Percentiles rank a stretch among this genome's conserved stretches.
Evolutionary conservation across 23 tunicate species (phyloP).

Genomic region (Clavelina lepadiformis): DNA sequence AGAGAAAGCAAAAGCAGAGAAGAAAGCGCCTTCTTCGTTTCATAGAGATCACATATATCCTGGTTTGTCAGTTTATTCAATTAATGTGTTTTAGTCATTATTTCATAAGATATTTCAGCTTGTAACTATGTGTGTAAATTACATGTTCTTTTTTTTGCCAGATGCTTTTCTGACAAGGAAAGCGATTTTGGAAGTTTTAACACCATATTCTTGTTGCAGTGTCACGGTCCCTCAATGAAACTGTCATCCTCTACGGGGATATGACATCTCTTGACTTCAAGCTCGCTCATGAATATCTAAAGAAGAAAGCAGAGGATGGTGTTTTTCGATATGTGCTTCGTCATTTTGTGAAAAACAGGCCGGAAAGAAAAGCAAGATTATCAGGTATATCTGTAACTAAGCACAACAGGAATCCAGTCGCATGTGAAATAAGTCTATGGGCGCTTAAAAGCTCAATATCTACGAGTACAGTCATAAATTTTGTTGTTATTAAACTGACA

Average conservation of each 20-base stretch:
- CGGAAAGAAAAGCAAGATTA: conserved; percentile 48
- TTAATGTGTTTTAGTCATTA: neutral
- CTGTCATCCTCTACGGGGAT: conserved; percentile 65
- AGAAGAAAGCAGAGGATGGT: conserved; percentile 34
- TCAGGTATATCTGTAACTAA: conserved; percentile 44
- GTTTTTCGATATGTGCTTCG: conserved; percentile 53
- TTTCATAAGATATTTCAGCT: neutral
- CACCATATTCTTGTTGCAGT: too few relatives aligned
- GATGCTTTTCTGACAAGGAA: too few relatives aligned
- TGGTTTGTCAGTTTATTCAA: too few relatives aligned
- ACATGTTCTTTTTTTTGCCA: too few relatives aligned
- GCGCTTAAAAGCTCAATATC: too few relatives aligned
- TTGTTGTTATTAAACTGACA: too few relatives aligned
- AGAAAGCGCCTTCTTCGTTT: conserved; percentile 24
- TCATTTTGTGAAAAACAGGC: conserved; percentile 46
- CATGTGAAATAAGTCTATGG: too few relatives aligned
- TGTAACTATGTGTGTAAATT: too few relatives aligned
- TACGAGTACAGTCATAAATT: too few relatives aligned
- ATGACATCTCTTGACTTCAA: conserved; percentile 37
- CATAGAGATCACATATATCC: conserved; percentile 77
- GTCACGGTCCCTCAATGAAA: too few relatives aligned
- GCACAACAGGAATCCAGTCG: neutral
- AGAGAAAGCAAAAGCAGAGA: conserved; percentile 6
- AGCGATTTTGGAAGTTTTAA: too few relatives aligned
- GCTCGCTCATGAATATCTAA: conserved; percentile 35